phyloP scores from a whole-genome alignment of 2,888 invertebrate species.

The Macrophya alboannulata region DNA sequence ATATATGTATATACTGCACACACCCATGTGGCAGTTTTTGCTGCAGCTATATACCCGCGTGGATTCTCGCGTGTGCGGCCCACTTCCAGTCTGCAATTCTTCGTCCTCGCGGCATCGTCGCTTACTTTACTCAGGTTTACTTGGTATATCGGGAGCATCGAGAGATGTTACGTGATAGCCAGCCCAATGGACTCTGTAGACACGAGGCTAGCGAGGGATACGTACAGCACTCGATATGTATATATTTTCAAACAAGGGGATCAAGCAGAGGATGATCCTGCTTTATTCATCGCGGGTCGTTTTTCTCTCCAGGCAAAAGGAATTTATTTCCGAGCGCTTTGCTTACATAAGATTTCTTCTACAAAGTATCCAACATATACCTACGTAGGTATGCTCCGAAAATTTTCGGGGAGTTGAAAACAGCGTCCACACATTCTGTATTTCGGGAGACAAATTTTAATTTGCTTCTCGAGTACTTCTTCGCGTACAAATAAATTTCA shows the following conservation, averaged over 20 bases:
- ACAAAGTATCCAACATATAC: not conserved
- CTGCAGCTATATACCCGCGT: conserved; percentile 57
- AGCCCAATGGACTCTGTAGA: conserved; percentile 37
- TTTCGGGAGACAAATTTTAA: conserved; percentile 9
- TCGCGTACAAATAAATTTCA: not conserved
- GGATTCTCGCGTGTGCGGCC: conserved; percentile 64
- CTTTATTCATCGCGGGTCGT: not conserved
- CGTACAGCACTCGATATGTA: not conserved
- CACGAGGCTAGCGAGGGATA: conserved; percentile 25
- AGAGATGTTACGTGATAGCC: conserved; percentile 58
- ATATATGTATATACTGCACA: not conserved
- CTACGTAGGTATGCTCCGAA: not conserved
- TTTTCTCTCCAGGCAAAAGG: not conserved
- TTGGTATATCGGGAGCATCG: conserved; percentile 57
- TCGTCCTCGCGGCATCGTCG: conserved; percentile 28
- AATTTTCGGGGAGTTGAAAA: not conserved
- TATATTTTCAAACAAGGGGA: conserved; percentile 17
- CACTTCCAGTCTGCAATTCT: conserved; percentile 63
- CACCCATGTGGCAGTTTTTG: conserved; percentile 68
- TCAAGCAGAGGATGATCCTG: not conserved
- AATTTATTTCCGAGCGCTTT: not conserved
- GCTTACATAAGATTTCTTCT: not conserved
- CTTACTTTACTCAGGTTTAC: conserved; percentile 24
- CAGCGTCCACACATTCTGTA: not conserved
- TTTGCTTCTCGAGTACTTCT: conserved; percentile 46